Base-by-base conservation (phyloP, 2,113 vertebrate genomes). In the Camarhynchus parvulus region DNA sequence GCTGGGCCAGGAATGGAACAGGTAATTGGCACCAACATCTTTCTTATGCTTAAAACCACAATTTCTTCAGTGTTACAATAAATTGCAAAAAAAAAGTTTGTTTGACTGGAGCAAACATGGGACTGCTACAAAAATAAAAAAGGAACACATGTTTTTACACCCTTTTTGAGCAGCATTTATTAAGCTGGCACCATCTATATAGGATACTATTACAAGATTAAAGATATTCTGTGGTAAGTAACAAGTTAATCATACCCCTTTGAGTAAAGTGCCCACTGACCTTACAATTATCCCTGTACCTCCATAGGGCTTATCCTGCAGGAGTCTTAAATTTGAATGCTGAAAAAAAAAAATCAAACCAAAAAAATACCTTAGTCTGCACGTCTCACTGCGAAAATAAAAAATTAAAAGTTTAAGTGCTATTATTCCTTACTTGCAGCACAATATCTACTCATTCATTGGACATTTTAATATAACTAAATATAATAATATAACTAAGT, bases 211-310 rank as follows among this genome's bases (percentile, higher is more conserved):
- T 80, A 77, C 4, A 59, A 47, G 39, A 88, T 59, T 66, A 83
- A 83, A 88, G 59, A 47, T 66, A 91, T 3, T 85, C 27, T 2
- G 8, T 16, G 12, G 59, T 53, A 88, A 91, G 18, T 53, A 81
- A 52, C 28, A 61, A 92, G 68, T 44, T 84, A 73, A 81, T 49
- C 73, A 69, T 49, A 74, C 1, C 31, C 56, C 83, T 44, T 37
- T 46, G 44, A 90, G 64, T 37, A 64, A 94, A 92, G 56, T 86
- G n/a, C 64, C 68, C 64, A 72, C 23, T 90, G 77, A 77, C 44
- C 68, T 92, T 82, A 53, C 76, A 87, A 68, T 69, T 89, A 88
- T 18, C 11, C 5, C 74, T 69, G 41, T 37, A 52, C 39, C 63
- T 75, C 39, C 61, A 62, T 0, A 53, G n/a, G 17, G 53, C 21